Evolutionary conservation across 2,888 invertebrate species (phyloP), one percentile per base, ranked within the genome.

Genomic region (Tricholauxania praeusta): DNA sequence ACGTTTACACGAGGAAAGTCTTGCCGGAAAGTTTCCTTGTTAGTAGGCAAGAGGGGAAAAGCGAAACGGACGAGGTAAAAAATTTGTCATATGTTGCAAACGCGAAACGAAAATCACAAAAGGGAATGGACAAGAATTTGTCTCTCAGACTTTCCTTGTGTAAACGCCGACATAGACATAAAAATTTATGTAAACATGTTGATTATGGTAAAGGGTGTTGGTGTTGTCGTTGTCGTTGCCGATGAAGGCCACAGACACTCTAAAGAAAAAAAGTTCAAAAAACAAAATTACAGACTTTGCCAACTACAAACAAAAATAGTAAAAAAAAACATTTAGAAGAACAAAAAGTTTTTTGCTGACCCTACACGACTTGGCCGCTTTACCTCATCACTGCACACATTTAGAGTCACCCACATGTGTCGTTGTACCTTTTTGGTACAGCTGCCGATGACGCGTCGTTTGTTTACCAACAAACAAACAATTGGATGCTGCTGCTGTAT

Each of bases 401-500:
- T 10, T 39, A 10, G 1, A 39, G 39, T 39, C 39, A 39, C 60
- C 60, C 60, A 19, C 3, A 22, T 22, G 14, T n/a, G 12, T 39
- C 10, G 39, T 39, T 39, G 39, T 39, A 39, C 39, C 39, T 4
- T 22, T 60, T 15, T n/a, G 17, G 15, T n/a, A 12, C 19, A 32
- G 49, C 53, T 15, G 12, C 47, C 15, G 52, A 19, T 19, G 22
- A 49, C 55, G 55, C 66, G 47, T n/a, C 55, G 66, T 55, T 53
- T 67, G n/a, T 67, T 55, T 32, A 39, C 32, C 19, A 28, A 53
- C 55, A 67, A 67, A 67, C 39, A 55, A 53, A 52, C 15, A 22
- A 60, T 60, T 32, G 60, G 15, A 32, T 60, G 17, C 15, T 14
- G 59, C 14, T 59, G 28, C n/a, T 28, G 60, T 32, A 15, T 12